Base-by-base conservation (phyloP, 2,888 invertebrate genomes). In the Hofmannophila pseudospretella region DNA sequence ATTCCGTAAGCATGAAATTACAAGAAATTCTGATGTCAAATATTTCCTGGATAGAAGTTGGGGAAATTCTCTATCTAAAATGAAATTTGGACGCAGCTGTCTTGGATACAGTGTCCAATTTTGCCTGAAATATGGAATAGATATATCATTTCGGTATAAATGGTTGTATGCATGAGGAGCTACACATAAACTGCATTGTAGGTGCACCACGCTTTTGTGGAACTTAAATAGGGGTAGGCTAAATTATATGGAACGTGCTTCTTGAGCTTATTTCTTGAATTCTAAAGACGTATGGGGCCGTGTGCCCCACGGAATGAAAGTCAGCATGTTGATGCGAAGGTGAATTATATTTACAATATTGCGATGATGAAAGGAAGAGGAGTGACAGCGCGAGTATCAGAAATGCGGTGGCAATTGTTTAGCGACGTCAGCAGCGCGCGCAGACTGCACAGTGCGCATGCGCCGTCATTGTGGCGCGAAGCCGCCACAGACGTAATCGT, bases 201-300 rank as follows among this genome's bases (percentile, higher is more conserved):
- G 72, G 70, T 77, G 76, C 79, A 75, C 74, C 70, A 72, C 66
- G 78, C 75, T 82, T 78, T 78, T 72, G 72, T 76, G 67, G 53
- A 62, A 65, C 60, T 66, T 69, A 72, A 79, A 71, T 71, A 65
- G 71, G 63, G 63, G 58, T 49, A 36, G 52, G 35, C 43, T 45
- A 39, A 31, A 20, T 51, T 39, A 5, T 50, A 44, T 59, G 71
- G 81, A 78, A 51, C 48, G 8, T 41, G 57, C 67, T 68, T 55
- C n/a, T 33, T 19, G n/a, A n/a, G n/a, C n/a, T n/a, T n/a, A n/a
- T n/a, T n/a, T n/a, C n/a, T n/a, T n/a, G n/a, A n/a, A n/a, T n/a
- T n/a, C n/a, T n/a, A n/a, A n/a, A n/a, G n/a, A n/a, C n/a, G n/a
- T n/a, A n/a, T n/a, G n/a, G n/a, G n/a, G n/a, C n/a, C n/a, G n/a